phyloP scores from a whole-genome alignment of 2,888 invertebrate species.

The Phortica okadai region DNA sequence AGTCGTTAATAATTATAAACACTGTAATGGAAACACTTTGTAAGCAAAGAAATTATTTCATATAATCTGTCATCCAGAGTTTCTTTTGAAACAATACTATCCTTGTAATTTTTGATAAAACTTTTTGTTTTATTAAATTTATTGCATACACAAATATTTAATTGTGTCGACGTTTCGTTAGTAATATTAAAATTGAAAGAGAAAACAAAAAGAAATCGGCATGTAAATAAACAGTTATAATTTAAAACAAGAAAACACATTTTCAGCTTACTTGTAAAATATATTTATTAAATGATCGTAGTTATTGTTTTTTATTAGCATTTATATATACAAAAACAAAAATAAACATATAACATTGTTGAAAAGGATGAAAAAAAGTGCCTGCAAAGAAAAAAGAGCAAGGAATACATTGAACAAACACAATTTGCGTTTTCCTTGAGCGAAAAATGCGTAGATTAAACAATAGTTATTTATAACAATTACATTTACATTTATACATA shows the following conservation, averaged over 20 bases:
- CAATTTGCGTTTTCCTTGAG: not conserved
- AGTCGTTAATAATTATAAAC: not conserved
- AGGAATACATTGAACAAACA: constrained; percentile 24
- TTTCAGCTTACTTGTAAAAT: not conserved
- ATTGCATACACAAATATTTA: too few species aligned
- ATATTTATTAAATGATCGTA: not conserved
- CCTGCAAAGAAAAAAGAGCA: not conserved
- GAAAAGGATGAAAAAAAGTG: not conserved
- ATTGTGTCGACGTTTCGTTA: too few species aligned
- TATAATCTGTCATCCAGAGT: not conserved
- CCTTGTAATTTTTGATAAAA: too few species aligned
- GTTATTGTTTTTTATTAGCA: constrained; percentile 4
- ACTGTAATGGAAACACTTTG: not conserved
- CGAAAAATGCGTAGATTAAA: not conserved
- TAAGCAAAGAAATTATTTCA: not conserved
- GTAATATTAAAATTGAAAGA: too few species aligned
- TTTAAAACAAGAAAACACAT: not conserved
- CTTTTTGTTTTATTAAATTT: too few species aligned
- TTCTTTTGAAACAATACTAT: too few species aligned
- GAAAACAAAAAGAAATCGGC: not conserved
- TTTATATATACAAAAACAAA: constrained; percentile 13
- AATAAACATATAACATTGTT: constrained; percentile 21
- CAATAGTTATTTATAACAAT: not conserved
- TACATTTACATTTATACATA: not conserved
- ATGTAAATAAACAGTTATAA: not conserved